phyloP scores from a whole-genome alignment of 2,888 invertebrate species.

The Rambutsinella grinnellia region DNA sequence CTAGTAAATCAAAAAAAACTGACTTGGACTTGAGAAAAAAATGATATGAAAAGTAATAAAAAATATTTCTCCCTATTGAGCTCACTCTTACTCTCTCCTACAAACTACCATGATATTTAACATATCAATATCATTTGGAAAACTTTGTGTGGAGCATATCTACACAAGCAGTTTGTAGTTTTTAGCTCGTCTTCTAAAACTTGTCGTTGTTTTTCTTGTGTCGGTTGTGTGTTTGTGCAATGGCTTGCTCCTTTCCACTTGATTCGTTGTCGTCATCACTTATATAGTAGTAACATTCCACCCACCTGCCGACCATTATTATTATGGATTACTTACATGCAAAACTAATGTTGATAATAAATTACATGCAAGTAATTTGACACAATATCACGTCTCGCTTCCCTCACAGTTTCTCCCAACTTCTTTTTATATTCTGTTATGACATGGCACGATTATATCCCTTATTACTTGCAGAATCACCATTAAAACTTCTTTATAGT shows the following conservation, averaged over 20 bases:
- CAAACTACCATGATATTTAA: no score
- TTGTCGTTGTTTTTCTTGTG: not conserved
- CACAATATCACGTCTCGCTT: conserved; percentile 59
- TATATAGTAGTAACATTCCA: conserved; percentile 43
- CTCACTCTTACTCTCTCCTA: no score
- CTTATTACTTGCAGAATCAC: conserved; percentile 31
- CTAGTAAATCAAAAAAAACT: conserved; percentile 6
- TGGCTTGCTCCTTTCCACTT: not conserved
- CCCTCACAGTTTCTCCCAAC: conserved; percentile 40
- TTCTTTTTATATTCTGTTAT: conserved; percentile 23
- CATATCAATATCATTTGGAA: no score
- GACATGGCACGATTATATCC: conserved; percentile 57
- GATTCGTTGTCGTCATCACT: not conserved
- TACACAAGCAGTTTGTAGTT: no score
- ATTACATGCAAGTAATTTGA: conserved; percentile 60
- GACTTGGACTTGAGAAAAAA: conserved; percentile 11
- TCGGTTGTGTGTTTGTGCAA: not conserved
- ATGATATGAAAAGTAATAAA: conserved; percentile 14
- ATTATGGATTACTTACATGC: conserved; percentile 59
- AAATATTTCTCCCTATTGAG: conserved; percentile 4
- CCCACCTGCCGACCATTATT: conserved; percentile 59
- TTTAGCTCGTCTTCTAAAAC: no score
- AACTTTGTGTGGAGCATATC: not conserved
- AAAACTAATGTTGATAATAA: conserved; percentile 59
- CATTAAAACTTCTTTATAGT: not conserved